Percentiles rank a stretch among this genome's conserved stretches.
Evolutionary conservation across 1,140 invertebrate genomes (phyloP).

Genomic region (Ceratosolen solmsi): DNA sequence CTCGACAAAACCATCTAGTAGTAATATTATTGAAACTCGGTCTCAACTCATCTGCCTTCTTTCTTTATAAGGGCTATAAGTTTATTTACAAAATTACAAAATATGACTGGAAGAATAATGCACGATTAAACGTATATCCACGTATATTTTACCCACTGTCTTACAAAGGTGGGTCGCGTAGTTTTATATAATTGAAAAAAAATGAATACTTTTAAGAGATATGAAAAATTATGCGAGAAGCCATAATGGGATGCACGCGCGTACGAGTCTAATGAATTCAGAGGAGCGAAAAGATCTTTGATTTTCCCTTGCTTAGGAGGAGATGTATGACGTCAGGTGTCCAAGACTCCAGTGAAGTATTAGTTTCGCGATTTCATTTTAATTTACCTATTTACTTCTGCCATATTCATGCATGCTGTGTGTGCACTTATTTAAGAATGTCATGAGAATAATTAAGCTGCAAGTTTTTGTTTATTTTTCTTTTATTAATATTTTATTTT

Average conservation of each 20-base stretch:
- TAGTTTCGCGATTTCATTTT: neutral
- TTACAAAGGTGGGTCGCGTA: neutral
- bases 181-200: neutral
- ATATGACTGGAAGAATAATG: too few species aligned
- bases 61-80: neutral
- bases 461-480: neutral
- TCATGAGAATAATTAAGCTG: neutral
- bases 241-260: neutral
- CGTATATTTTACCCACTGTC: conserved; percentile 60
- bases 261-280: neutral
- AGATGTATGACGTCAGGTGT: neutral
- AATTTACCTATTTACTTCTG: neutral
- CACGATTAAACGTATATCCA: too few species aligned
- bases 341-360: neutral
- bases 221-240: neutral
- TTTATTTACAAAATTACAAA: neutral
- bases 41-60: neutral
- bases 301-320: neutral
- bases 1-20: conserved; percentile 60
- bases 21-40: conserved; percentile 60
- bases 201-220: neutral
- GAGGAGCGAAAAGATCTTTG: neutral
- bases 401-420: neutral
- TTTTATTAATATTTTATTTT: too few species aligned
- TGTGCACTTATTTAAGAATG: neutral